A percentile compares a stretch with the other conserved stretches of the same genome.
These are phyloP conservation scores for Eulemur coronatus DNA, from an alignment of 2,797 vertebrate genomes.

Conservation along the genomic window DNA sequence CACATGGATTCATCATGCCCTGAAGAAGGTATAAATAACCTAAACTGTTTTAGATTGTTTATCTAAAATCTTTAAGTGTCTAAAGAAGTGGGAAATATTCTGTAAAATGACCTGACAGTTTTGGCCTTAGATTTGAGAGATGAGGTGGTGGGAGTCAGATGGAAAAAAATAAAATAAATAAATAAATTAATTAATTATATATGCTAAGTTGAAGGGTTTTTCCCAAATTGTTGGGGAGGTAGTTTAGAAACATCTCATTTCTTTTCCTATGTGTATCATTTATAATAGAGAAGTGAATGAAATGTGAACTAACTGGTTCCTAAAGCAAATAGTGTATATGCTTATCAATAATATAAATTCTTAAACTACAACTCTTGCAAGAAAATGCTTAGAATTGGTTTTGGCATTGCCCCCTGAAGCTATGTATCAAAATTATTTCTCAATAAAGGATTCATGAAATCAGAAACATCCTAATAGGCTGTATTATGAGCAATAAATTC, in stretches of 20 bases:
- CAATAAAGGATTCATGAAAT: background rate
- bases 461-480: background rate
- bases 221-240: background rate
- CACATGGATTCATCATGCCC: background rate
- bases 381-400: background rate
- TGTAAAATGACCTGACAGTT: background rate
- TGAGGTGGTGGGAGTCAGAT: background rate
- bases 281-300: background rate
- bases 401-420: background rate
- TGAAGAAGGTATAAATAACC: background rate
- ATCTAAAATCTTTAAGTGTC: background rate
- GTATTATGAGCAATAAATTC: background rate
- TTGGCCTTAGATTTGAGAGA: background rate
- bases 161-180: background rate
- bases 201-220: background rate
- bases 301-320: background rate
- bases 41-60: background rate
- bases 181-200: background rate
- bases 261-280: background rate
- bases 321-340: background rate
- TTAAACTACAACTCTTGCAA: background rate
- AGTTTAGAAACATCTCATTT: background rate
- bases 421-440: constrained; percentile 17
- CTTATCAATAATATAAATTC: background rate
- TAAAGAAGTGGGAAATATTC: background rate